Evolutionary conservation across 2,888 invertebrate genomes (phyloP), one percentile per base, ranked within the genome.

Genomic region (Erynnis tages): DNA sequence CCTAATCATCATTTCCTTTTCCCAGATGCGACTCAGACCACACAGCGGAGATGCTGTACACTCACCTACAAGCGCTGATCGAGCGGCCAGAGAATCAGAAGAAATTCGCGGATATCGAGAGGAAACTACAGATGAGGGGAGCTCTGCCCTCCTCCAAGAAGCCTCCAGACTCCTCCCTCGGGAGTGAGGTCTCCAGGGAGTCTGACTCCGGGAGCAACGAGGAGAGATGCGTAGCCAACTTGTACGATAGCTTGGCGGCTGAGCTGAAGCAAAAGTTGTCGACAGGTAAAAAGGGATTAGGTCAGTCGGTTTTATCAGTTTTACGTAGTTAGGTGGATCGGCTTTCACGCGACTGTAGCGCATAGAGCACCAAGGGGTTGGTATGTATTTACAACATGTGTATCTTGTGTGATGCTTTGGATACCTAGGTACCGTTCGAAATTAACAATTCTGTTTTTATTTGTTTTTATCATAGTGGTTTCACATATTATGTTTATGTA

Each of bases 161-260:
- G 65, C 87, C 85, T 0, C 92, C 94, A 60, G 94, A 94, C 66
- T 94, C 94, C 7, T 94, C 94, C 0, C 81, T 95, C 44, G 94
- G 95, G 5, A 94, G 94, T 62, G 95, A 93, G 68, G 93, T 93
- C 0, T 93, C 93, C 30, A 82, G 94, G 65, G 92, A 94, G 63
- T 90, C 94, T 35, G 93, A 94, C 71, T 93, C 93, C 4, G 93
- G 94, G 66, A 92, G 93, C 71, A 92, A 93, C 62, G 92, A 94
- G 75, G 93, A 94, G 68, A 85, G 93, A 79, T 91, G 86, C 29
- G 89, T 95, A 17, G 93, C 95, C 16, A 94, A 94, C 55, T 90
- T 97, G 5, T 98, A 97, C 76, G 97, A 97, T 76, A 97, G 97
- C 29, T 90, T 98, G 59, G 97, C 97, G 1, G 97, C 97, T 0